Conservation (phyloP, 2,113 vertebrate genomes). For the Sebastes schlegelii region DNA sequence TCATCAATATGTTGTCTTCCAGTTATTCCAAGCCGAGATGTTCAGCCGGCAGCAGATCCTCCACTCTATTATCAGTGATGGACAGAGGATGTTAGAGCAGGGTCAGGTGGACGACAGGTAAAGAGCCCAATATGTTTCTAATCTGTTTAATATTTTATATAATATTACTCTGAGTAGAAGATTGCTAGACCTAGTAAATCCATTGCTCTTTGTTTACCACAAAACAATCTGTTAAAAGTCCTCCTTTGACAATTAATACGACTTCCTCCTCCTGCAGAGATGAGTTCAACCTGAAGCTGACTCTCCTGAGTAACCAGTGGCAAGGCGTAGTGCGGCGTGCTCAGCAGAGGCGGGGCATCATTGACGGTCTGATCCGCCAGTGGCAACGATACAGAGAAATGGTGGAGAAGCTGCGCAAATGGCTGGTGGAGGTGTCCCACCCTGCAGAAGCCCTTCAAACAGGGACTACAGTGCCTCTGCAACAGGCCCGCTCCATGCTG, state of each 20-base stretch:
- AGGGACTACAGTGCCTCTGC: conserved; percentile 85
- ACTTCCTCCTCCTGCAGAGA: conserved; percentile 82
- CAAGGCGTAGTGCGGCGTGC: conserved; percentile 95
- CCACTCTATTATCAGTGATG: conserved; percentile 96
- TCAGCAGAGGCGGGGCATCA: conserved; percentile 95
- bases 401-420: conserved; percentile 91
- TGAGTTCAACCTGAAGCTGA: conserved; percentile 93
- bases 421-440: conserved; percentile 88
- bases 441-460: conserved; percentile 80
- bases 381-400: conserved; percentile 96
- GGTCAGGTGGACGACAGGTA: conserved; percentile 98
- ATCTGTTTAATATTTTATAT: not conserved
- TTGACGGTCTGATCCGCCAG: conserved; percentile 94
- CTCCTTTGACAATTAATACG: not conserved
- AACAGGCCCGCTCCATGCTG: conserved; percentile 90
- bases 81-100: conserved; percentile 95
- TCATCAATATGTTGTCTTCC: conserved; percentile 11
- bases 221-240: not conserved
- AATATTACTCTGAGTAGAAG: not conserved
- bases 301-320: conserved; percentile 96
- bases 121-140: not conserved
- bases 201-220: not conserved
- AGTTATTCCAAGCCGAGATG: conserved; percentile 99
- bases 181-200: not conserved
- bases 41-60: conserved; percentile 99